Conservation (phyloP, 2,888 invertebrate species). For the Exocentrus adspersus region DNA sequence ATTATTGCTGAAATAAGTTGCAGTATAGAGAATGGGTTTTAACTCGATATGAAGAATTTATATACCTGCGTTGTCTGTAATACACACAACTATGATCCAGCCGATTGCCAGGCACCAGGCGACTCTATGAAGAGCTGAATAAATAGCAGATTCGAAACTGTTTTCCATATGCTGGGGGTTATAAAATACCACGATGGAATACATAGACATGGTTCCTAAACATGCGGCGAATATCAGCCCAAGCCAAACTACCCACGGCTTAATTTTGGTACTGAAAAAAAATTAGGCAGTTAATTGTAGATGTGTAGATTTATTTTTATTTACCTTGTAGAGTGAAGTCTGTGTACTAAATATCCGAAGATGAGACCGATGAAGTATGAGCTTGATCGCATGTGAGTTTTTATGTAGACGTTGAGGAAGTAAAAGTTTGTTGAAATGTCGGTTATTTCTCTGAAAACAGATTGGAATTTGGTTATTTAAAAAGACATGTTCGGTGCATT, state of each 20-base stretch:
- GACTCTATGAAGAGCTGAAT: slow-evolving; percentile 73
- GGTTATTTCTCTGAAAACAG: slow-evolving; percentile 69
- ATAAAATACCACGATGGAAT: slow-evolving; percentile 73
- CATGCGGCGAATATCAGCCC: slow-evolving; percentile 56
- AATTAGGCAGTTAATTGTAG: slow-evolving; percentile 1
- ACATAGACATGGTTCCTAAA: slow-evolving; percentile 69
- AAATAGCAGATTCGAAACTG: slow-evolving; percentile 71
- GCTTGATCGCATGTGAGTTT: slow-evolving; percentile 79
- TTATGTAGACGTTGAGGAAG: slow-evolving; percentile 74
- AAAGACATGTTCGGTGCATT: no score
- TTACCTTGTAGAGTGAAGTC: slow-evolving; percentile 72
- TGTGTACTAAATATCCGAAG: slow-evolving; percentile 73
- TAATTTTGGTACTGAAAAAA: slow-evolving; percentile 57
- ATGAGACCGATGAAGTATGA: slow-evolving; percentile 75
- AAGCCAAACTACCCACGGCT: slow-evolving; percentile 43
- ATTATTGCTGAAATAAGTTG: slow-evolving; percentile 65
- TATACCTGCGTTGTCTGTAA: slow-evolving; percentile 73
- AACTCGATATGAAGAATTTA: no score
- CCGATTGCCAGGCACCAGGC: slow-evolving; percentile 76
- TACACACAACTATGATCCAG: slow-evolving; percentile 74
- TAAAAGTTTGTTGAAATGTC: slow-evolving; percentile 73
- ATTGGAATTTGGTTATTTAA: no score
- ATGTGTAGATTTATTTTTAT: not conserved
- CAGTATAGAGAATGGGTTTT: no score
- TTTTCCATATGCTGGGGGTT: slow-evolving; percentile 70